Base-by-base conservation (phyloP, 2,113 vertebrate species). In the Xiphophorus hellerii region DNA sequence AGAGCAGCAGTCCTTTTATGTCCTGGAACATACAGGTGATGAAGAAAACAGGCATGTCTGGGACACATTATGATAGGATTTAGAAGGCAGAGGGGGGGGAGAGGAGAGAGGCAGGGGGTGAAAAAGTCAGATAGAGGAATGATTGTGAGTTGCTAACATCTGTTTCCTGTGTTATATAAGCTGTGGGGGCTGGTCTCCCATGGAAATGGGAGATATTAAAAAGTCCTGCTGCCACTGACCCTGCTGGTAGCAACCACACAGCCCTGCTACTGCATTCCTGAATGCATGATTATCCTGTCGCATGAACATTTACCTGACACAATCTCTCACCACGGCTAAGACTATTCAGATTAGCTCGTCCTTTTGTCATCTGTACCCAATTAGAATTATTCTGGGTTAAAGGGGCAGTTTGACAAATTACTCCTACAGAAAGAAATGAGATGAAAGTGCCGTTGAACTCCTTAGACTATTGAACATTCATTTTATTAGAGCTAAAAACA, bases 121-220 rank as follows among this genome's bases (percentile, higher is more conserved):
- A 66, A 58, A 66, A 61, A 48, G 74, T 48, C 65, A 61, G 22
- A 48, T 64, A 66, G 83, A 81, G 86, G 78, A 78, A 88, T 78
- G 86, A 84, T 79, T 89, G 85, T 82, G 84, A 84, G 89, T 87
- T 88, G 85, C 88, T 85, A 91, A 92, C 93, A 93, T 93, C 92
- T 93, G 92, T 93, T 93, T 93, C 90, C 91, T 91, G 87, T 92
- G 86, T 93, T 93, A 92, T 87, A 91, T 93, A 93, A 92, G 82
- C 85, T 81, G 77, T 89, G 87, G 87, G 86, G 88, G 90, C 82
- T 82, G 89, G 87, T 79, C 83, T 88, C 76, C 48, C 58, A 67
- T 88, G 71, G 76, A 90, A 88, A 90, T 73, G 66, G 80, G 80
- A 88, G 89, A 88, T 88, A 90, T 92, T 89, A 86, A 83, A 84